phyloP scores from a whole-genome alignment of 2,113 vertebrate species.

The Mastomys coucha region DNA sequence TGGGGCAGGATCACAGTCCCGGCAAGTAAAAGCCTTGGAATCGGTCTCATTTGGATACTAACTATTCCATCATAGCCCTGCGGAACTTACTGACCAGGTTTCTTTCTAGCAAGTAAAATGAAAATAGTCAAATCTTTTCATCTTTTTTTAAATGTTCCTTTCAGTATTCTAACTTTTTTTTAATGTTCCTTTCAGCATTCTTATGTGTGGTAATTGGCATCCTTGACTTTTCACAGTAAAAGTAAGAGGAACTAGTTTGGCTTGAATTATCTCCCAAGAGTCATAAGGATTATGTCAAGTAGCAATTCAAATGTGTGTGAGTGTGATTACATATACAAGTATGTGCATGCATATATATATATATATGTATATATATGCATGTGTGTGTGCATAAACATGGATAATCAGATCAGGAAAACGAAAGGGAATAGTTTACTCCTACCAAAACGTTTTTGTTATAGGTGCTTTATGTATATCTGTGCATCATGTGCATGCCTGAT shows the following conservation, averaged over 20 bases:
- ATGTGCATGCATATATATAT: neutral
- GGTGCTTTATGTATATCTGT: neutral
- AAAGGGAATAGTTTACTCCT: neutral
- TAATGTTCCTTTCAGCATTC: neutral
- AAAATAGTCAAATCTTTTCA: neutral
- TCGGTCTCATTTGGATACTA: neutral
- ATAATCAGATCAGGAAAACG: neutral
- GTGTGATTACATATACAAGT: neutral
- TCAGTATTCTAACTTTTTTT: no score
- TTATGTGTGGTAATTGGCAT: neutral
- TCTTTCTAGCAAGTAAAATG: neutral
- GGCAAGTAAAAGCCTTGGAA: neutral
- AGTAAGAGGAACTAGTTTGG: neutral
- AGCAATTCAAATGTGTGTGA: neutral
- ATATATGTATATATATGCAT: no score
- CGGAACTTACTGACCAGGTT: neutral
- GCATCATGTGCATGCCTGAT: neutral
- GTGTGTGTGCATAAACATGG: neutral
- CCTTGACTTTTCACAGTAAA: neutral
- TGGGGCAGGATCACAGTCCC: neutral
- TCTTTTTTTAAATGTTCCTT: neutral
- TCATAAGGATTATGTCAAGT: neutral
- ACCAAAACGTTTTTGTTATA: neutral
- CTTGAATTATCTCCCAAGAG: neutral
- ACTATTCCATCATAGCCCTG: neutral